Base-by-base conservation (phyloP, 2,113 vertebrate species). In the Cephalopholis sonnerati region DNA sequence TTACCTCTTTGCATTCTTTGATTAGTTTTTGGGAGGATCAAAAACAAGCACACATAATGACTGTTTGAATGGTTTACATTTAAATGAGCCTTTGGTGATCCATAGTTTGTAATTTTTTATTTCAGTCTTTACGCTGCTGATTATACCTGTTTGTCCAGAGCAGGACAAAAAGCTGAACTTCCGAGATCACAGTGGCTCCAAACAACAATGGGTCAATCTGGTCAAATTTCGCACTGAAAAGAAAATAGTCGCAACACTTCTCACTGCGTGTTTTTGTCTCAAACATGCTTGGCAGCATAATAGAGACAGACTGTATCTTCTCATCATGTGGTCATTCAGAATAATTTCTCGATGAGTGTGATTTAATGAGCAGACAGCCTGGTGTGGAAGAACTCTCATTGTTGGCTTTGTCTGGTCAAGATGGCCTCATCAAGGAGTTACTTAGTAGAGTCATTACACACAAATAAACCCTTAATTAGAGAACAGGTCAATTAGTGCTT, bases 381-480 rank as follows among this genome's bases (percentile, higher is more conserved):
- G 12, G 6, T 48, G 46, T 77, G 50, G 68, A 75, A 70, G 41
- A 62, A 25, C 16, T 68, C 46, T 68, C 36, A 83, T 70, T 67
- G 32, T 70, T 36, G 32, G 25, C 59, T 87, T 69, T 48, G 59
- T 74, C n/a, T 73, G 65, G 80, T 74, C 63, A 73, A 79, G 69
- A 78, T 55, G 17, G 74, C 64, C 25, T 82, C 73, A 58, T 79
- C 64, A 71, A 71, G 57, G 29, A 78, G 73, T 69, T 81, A 62
- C 66, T 86, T 77, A 79, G 59, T 55, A 18, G 57, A 77, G 36
- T 81, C 50, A 75, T 83, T 85, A 83, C 64, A 46, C 65, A 68
- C 25, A 74, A 89, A 87, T 79, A 67, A 82, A 86, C 54, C 27
- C 50, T 82, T 80, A 62, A 82, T 89, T 83, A 68, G 65, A 64